Evolutionary conservation across 2,797 vertebrate species (phyloP).

Genomic region (Cynodonichthys magdalenae): DNA sequence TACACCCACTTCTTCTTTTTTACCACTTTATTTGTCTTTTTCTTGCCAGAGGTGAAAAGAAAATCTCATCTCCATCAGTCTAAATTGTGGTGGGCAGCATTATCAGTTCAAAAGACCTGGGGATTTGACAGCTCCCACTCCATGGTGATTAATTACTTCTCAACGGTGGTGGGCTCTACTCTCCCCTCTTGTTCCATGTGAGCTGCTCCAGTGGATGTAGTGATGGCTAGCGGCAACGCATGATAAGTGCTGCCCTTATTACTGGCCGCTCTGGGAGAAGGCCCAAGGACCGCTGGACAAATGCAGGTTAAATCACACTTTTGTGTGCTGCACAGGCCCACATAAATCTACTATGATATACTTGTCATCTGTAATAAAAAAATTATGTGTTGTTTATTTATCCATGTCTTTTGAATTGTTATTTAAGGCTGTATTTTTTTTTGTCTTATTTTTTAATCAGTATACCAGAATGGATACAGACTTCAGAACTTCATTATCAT

Average conservation of each 20-base stretch:
- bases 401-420: conserved; percentile 23
- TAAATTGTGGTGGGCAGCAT: conserved; percentile 97
- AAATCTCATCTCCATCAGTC: conserved; percentile 97
- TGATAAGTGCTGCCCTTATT: conserved; percentile 97
- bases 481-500: conserved; percentile 70
- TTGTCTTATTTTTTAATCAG: conserved; percentile 71
- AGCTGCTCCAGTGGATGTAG: conserved; percentile 70
- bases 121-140: conserved; percentile 96
- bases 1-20: conserved; percentile 23
- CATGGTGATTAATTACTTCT: conserved; percentile 99
- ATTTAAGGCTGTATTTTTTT: conserved; percentile 31
- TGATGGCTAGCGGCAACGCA: conserved; percentile 93
- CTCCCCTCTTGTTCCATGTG: conserved; percentile 87
- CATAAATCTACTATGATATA: conserved; percentile 7
- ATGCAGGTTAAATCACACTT: conserved; percentile 63
- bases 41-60: conserved; percentile 89
- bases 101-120: conserved; percentile 96
- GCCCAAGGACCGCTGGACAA: conserved; percentile 77
- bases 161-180: conserved; percentile 90
- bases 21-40: conserved; percentile 74
- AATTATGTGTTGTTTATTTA: conserved; percentile 41
- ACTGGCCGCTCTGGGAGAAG: conserved; percentile 92
- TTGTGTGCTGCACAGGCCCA: conserved; percentile 31
- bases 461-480: conserved; percentile 55
- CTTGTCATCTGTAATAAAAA: conserved; percentile 53